These are phyloP conservation scores for Parascotia fuliginaria DNA, from an alignment of 2,888 invertebrate species.

Conservation along the genomic window DNA sequence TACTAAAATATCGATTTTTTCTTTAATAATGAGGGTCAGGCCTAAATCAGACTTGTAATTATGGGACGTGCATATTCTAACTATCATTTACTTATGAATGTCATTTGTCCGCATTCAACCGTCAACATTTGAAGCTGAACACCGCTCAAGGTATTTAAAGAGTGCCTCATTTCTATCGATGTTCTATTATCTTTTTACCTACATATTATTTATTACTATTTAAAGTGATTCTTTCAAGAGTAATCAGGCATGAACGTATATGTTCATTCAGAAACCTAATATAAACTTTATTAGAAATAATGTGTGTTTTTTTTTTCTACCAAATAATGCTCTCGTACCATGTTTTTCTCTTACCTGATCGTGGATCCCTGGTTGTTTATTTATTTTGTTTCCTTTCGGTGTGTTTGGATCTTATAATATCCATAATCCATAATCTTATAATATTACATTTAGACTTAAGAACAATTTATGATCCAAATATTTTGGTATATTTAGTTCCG, in stretches of 20 bases:
- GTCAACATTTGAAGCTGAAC: constrained; percentile 19
- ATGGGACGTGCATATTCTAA: not conserved
- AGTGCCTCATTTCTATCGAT: constrained; percentile 9
- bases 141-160: constrained; percentile 11
- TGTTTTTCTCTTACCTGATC: not conserved
- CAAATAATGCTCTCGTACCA: not conserved
- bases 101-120: constrained; percentile 15
- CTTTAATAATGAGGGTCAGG: too few relatives aligned
- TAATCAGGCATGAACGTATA: not conserved
- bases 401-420: too few relatives aligned
- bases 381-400: not conserved
- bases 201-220: not conserved
- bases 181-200: constrained; percentile 6
- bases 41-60: not conserved
- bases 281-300: not conserved
- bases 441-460: too few relatives aligned
- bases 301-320: not conserved
- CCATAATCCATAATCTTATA: too few relatives aligned
- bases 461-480: too few relatives aligned
- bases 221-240: not conserved
- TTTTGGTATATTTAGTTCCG: too few relatives aligned
- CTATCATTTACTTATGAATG: constrained; percentile 10
- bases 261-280: not conserved
- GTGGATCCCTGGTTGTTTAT: too few relatives aligned
- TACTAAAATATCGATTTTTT: too few relatives aligned